phyloP scores from a whole-genome alignment of 1,140 invertebrate species.

The Drosophila busckii region DNA sequence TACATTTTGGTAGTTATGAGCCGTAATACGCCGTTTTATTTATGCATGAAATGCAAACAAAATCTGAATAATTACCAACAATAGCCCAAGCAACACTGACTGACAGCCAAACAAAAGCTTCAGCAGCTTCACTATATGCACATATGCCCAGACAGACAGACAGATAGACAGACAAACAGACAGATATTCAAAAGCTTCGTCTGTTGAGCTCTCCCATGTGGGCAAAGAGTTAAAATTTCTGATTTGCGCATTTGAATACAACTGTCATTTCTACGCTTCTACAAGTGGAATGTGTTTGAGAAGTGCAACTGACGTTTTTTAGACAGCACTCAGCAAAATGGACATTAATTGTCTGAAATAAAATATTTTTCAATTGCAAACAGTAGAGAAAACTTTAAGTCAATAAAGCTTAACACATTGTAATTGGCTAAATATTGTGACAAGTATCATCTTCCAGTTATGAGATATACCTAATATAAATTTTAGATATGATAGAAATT shows the following conservation, averaged over 20 bases:
- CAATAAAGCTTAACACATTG: too few relatives aligned
- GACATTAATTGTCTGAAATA: too few relatives aligned
- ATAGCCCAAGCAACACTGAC: constrained; percentile 31
- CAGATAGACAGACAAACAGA: background rate
- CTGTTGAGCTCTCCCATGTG: constrained; percentile 9
- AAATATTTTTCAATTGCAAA: too few relatives aligned
- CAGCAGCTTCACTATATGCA: background rate
- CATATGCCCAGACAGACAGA: background rate
- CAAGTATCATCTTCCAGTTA: too few relatives aligned
- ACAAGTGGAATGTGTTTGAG: background rate
- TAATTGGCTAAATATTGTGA: too few relatives aligned
- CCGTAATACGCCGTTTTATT: constrained; percentile 55
- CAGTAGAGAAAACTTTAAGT: too few relatives aligned
- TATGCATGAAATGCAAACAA: constrained; percentile 64
- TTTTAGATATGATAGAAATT: too few relatives aligned
- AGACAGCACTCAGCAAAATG: background rate
- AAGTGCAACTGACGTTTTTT: background rate
- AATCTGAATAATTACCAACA: constrained; percentile 68
- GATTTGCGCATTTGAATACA: constrained; percentile 6
- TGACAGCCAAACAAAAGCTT: constrained; percentile 38
- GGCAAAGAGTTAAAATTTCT: background rate
- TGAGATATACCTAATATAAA: too few relatives aligned
- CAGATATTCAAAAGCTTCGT: background rate
- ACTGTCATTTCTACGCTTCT: constrained; percentile 10
- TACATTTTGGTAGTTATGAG: constrained; percentile 52